Evolutionary conservation across 2,888 invertebrate species (phyloP).

Genomic region (Hesperia comma): DNA sequence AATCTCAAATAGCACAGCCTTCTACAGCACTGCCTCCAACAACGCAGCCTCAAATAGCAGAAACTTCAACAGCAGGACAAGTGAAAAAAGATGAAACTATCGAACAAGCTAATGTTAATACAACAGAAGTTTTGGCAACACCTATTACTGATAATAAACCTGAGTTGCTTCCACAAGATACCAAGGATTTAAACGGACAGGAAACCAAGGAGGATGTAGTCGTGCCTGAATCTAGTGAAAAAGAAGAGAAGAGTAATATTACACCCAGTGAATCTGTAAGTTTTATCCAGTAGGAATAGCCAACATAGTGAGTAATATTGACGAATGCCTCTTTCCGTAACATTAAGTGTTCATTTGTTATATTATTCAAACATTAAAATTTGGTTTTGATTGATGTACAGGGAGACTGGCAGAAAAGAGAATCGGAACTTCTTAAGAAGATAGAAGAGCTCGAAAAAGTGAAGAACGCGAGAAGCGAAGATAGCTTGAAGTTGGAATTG

Average conservation of each 20-base stretch:
- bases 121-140: not conserved
- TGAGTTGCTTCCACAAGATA: not conserved
- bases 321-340: too few species aligned
- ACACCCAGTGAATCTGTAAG: conserved; percentile 20
- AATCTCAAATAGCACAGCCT: too few species aligned
- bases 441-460: conserved; percentile 71
- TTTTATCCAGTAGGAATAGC: not conserved
- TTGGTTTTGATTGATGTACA: conserved; percentile 44
- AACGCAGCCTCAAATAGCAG: not conserved
- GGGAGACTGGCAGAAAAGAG: conserved; percentile 71
- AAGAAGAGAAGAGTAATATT: conserved; percentile 37
- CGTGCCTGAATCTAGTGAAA: not conserved
- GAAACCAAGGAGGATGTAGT: not conserved
- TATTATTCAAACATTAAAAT: not conserved
- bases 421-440: conserved; percentile 68
- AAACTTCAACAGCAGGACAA: too few species aligned
- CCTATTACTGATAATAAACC: not conserved
- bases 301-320: too few species aligned
- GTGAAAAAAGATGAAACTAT: conserved; percentile 26
- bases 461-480: conserved; percentile 64
- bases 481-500: conserved; percentile 64
- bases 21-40: too few species aligned
- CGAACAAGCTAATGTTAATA: conserved; percentile 33
- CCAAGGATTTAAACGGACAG: not conserved
- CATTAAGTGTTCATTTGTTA: too few species aligned